A percentile compares a stretch with the other conserved stretches of the same genome.
phyloP scores from a whole-genome alignment of 1,140 invertebrate species.

The Lepidurus couesii region DNA sequence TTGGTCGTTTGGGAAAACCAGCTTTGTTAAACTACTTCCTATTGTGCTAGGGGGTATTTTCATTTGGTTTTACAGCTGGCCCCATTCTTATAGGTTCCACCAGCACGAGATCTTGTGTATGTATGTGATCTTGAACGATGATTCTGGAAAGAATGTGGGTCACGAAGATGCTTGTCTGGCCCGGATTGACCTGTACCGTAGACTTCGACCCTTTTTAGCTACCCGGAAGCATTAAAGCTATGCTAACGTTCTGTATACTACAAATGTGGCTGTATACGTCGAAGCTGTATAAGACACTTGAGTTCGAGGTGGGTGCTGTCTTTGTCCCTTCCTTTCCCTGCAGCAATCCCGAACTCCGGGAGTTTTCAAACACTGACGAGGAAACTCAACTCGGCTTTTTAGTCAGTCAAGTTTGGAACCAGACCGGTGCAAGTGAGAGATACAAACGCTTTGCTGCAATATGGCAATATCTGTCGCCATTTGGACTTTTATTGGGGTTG shows the following conservation, averaged over 20 bases:
- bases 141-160: slow-evolving; percentile 8
- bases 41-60: background rate
- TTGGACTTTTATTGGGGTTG: background rate
- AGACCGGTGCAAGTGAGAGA: background rate
- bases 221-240: background rate
- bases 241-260: too few relatives aligned
- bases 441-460: too few relatives aligned
- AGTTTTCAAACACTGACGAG: background rate
- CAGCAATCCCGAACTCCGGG: background rate
- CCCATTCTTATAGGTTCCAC: background rate
- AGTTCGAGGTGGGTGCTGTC: background rate
- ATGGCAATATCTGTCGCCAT: background rate
- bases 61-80: background rate
- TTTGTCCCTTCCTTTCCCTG: background rate
- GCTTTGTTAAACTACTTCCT: background rate
- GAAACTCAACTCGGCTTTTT: background rate
- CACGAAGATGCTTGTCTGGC: background rate
- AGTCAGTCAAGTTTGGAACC: slow-evolving; percentile 8
- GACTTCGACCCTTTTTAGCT: background rate
- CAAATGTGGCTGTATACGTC: too few relatives aligned
- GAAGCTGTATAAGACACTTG: background rate
- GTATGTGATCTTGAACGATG: background rate
- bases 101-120: background rate
- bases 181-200: background rate
- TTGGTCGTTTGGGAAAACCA: background rate